Conservation (phyloP, 2,888 invertebrate genomes). For the Andrena flavipes region DNA sequence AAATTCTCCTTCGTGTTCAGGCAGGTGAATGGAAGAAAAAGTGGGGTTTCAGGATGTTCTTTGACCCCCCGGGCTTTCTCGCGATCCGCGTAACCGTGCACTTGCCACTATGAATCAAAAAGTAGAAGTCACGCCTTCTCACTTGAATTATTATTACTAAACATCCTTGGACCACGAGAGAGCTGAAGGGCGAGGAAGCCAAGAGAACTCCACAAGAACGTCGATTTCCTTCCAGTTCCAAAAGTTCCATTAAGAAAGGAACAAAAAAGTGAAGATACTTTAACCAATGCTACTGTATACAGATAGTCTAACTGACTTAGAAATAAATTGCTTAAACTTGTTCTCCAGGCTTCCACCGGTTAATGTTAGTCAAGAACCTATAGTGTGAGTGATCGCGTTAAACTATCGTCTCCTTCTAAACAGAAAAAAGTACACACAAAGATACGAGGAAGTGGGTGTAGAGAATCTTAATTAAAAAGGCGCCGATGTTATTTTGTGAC, state of each 20-base stretch:
- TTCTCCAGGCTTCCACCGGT: slow-evolving; percentile 17
- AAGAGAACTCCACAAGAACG: slow-evolving; percentile 6
- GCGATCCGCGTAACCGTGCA: slow-evolving; percentile 16
- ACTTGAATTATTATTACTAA: background rate
- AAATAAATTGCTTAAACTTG: background rate
- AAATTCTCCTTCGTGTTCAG: slow-evolving; percentile 43
- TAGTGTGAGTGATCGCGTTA: slow-evolving; percentile 5
- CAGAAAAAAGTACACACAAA: background rate
- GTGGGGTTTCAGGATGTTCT: slow-evolving; percentile 10
- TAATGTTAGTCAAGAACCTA: slow-evolving; percentile 21
- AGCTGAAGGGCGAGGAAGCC: background rate
- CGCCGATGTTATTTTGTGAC: slow-evolving; percentile 49
- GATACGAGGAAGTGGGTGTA: background rate
- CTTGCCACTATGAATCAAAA: background rate
- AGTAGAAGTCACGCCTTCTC: background rate
- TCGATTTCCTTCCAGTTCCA: background rate
- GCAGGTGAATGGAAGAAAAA: slow-evolving; percentile 8
- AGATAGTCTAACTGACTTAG: too few species aligned
- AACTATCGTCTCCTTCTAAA: slow-evolving; percentile 2
- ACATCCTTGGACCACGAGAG: slow-evolving; percentile 8
- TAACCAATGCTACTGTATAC: background rate
- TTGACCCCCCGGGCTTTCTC: slow-evolving; percentile 4
- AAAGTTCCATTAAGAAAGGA: background rate
- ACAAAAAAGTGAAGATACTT: background rate
- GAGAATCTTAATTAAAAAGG: slow-evolving; percentile 27